Evolutionary conservation across 2,113 vertebrate species (phyloP).

Genomic region (Elephantulus edwardii): DNA sequence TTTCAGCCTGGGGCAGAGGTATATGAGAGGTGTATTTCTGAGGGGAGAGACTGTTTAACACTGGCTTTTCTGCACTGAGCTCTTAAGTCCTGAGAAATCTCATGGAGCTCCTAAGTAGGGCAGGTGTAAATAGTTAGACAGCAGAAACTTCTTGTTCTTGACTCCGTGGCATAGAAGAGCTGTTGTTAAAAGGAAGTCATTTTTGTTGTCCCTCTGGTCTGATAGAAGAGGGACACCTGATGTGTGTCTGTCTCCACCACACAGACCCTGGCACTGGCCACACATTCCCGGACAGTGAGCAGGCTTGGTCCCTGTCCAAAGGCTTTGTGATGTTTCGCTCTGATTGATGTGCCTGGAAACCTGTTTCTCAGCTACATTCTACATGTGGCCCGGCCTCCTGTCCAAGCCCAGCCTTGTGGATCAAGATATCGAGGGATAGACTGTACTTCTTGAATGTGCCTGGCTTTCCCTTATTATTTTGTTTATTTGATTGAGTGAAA

Average conservation of each 20-base stretch:
- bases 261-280: slow-evolving; percentile 58
- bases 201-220: slow-evolving; percentile 61
- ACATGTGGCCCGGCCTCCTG: slow-evolving; percentile 35
- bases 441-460: no score
- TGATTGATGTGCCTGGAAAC: slow-evolving; percentile 53
- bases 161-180: slow-evolving; percentile 35
- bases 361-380: slow-evolving; percentile 55
- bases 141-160: slow-evolving; percentile 16
- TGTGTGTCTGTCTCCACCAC: slow-evolving; percentile 60
- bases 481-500: slow-evolving; percentile 31
- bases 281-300: slow-evolving; percentile 66
- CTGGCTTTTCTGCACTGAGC: background rate
- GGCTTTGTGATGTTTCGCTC: slow-evolving; percentile 68
- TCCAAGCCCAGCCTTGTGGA: background rate
- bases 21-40: background rate
- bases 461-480: no score
- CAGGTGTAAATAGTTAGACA: background rate
- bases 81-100: slow-evolving; percentile 5
- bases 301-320: slow-evolving; percentile 55
- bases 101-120: background rate
- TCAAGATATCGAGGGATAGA: background rate
- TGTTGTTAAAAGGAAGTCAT: slow-evolving; percentile 57
- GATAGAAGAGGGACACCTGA: slow-evolving; percentile 63
- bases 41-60: background rate
- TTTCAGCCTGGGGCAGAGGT: background rate